phyloP scores from a whole-genome alignment of 2,888 invertebrate genomes.

The Polydrusus cervinus region DNA sequence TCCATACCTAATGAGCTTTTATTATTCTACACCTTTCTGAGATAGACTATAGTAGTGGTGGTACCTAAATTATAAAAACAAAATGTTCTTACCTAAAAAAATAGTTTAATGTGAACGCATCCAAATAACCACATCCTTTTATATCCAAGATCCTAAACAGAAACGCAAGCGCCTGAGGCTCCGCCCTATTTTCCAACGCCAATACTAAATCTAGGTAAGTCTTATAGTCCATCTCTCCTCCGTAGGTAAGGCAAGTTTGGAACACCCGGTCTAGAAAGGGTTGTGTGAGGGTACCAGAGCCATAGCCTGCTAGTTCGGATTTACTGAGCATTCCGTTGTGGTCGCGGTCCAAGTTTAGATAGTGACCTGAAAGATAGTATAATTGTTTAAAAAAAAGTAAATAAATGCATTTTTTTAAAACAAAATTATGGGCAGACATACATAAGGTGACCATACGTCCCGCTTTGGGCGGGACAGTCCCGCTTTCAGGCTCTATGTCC shows the following conservation, averaged over 20 bases:
- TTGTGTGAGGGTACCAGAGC: slow-evolving; percentile 91
- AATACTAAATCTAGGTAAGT: slow-evolving; percentile 95
- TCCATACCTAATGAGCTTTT: too few species aligned
- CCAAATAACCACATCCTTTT: slow-evolving; percentile 89
- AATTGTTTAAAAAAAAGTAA: neutral
- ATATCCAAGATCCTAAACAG: slow-evolving; percentile 94
- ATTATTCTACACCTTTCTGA: too few species aligned
- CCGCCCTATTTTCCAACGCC: slow-evolving; percentile 92
- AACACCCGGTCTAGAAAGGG: slow-evolving; percentile 94
- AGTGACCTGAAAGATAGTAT: slow-evolving; percentile 76
- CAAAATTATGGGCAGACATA: too few species aligned
- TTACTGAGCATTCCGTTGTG: slow-evolving; percentile 97
- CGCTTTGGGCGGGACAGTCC: too few species aligned
- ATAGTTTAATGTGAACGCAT: slow-evolving; percentile 92
- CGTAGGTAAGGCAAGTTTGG: slow-evolving; percentile 95
- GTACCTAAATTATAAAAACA: neutral
- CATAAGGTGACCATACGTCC: too few species aligned
- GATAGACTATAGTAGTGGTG: too few species aligned
- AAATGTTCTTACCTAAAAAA: slow-evolving; percentile 77
- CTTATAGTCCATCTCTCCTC: slow-evolving; percentile 97
- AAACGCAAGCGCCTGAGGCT: slow-evolving; percentile 93
- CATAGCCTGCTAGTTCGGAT: slow-evolving; percentile 90
- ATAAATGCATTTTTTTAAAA: too few species aligned
- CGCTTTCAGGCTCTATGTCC: too few species aligned
- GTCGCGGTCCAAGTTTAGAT: slow-evolving; percentile 93